Percentiles rank a stretch among this genome's conserved stretches.
Conservation (phyloP, 30 jellyfish, hydroid and myxozoan genomes). For the Aurelia coerulea region DNA sequence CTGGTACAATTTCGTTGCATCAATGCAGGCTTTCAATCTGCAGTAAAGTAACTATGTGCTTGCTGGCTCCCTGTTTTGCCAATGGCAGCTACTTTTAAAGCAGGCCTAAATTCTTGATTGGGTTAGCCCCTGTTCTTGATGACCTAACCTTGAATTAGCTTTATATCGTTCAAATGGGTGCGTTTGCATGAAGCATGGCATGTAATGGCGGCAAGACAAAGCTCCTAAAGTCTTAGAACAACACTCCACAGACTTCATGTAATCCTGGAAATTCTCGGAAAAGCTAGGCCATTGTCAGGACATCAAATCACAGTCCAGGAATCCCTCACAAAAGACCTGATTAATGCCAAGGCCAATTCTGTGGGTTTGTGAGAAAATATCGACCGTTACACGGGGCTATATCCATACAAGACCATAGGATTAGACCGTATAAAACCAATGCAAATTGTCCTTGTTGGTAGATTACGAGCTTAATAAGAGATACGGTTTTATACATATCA, state of each 20-base stretch:
- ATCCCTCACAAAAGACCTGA: not conserved
- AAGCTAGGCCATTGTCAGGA: conserved; percentile 8
- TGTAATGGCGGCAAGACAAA: too few species aligned
- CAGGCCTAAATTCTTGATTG: too few species aligned
- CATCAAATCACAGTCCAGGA: not conserved
- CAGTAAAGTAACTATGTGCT: too few species aligned
- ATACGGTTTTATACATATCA: not conserved
- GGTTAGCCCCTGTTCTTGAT: too few species aligned
- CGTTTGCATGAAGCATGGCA: too few species aligned
- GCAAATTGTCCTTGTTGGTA: conserved; percentile 13
- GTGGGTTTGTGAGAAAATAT: conserved; percentile 26
- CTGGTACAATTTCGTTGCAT: too few species aligned
- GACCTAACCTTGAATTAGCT: too few species aligned
- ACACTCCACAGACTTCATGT: not conserved
- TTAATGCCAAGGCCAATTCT: conserved; percentile 16
- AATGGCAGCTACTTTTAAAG: too few species aligned
- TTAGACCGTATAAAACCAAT: conserved; percentile 37
- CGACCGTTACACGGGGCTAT: conserved; percentile 39
- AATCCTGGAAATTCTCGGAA: conserved; percentile 39
- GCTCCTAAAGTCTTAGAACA: too few species aligned
- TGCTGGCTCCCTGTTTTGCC: too few species aligned
- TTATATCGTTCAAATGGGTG: too few species aligned
- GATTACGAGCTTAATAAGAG: conserved; percentile 23
- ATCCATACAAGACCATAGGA: conserved; percentile 23
- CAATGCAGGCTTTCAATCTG: too few species aligned